Conservation (phyloP, 2,113 vertebrate species). For the Zosterops borbonicus region DNA sequence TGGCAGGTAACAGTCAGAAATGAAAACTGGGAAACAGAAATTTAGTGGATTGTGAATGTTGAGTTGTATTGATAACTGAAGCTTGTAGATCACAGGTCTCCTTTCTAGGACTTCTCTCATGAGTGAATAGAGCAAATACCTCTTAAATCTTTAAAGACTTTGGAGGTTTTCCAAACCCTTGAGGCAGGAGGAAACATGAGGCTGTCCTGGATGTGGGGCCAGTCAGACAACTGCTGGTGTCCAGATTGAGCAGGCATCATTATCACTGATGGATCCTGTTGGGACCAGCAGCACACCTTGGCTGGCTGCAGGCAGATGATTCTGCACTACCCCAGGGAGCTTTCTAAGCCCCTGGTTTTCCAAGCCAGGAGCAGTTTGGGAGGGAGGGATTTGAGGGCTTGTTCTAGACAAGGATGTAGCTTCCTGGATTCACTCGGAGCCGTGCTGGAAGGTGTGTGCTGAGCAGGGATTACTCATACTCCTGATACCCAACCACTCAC, state of each 20-base stretch:
- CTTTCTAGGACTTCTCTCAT: neutral
- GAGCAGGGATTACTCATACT: neutral
- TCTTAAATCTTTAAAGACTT: neutral
- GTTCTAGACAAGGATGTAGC: neutral
- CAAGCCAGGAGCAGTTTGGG: neutral
- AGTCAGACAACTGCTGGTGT: neutral
- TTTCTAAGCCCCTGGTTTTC: neutral
- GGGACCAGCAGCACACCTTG: neutral
- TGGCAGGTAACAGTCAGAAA: neutral
- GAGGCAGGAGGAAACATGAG: neutral
- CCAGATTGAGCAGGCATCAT: rapidly evolving
- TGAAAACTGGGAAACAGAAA: neutral
- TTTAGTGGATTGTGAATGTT: neutral
- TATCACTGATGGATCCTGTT: neutral
- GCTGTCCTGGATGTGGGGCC: neutral
- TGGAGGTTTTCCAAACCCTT: neutral
- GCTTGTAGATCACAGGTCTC: neutral
- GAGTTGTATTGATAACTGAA: neutral
- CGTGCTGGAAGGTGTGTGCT: rapidly evolving
- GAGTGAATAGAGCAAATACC: neutral
- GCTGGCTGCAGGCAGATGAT: neutral
- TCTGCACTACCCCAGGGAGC: neutral
- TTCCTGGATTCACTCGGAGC: neutral
- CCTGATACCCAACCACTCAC: neutral
- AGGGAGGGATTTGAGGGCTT: neutral